Evolutionary conservation across 2,113 vertebrate species (phyloP).

Genomic region (Thymallus thymallus): DNA sequence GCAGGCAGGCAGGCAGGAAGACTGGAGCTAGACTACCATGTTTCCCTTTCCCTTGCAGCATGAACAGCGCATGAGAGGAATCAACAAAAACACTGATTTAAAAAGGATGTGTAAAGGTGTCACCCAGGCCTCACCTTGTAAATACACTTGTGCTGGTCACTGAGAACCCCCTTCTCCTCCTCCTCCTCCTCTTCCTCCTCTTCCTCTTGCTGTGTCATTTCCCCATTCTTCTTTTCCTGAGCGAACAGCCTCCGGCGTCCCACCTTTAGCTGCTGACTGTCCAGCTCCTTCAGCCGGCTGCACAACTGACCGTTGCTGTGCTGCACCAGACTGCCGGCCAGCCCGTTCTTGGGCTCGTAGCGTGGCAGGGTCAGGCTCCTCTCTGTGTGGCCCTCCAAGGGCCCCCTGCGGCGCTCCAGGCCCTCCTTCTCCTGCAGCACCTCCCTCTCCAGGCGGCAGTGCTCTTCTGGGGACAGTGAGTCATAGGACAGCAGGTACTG

Average conservation of each 20-base stretch:
- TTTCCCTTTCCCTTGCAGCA: no score
- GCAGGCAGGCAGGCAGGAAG: background rate
- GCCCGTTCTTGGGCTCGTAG: conserved; percentile 88
- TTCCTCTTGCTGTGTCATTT: conserved; percentile 69
- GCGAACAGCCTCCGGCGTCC: conserved; percentile 94
- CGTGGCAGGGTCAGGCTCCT: conserved; percentile 86
- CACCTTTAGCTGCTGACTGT: conserved; percentile 83
- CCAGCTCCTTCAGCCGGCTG: conserved; percentile 82
- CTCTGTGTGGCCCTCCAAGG: conserved; percentile 90
- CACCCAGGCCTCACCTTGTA: conserved; percentile 82
- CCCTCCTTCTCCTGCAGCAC: conserved; percentile 93
- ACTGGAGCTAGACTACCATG: background rate
- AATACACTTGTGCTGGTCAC: conserved; percentile 97
- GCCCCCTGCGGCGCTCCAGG: conserved; percentile 90
- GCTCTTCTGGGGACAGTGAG: conserved; percentile 88
- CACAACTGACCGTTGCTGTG: conserved; percentile 76
- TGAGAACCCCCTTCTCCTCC: conserved; percentile 78
- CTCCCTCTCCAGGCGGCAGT: conserved; percentile 85
- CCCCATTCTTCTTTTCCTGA: conserved; percentile 95
- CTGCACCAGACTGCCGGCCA: conserved; percentile 62
- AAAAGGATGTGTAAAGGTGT: background rate
- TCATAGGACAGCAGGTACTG: conserved; percentile 98
- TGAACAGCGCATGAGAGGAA: background rate
- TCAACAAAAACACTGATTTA: background rate
- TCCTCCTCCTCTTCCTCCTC: no score